A percentile compares a stretch with the other conserved stretches of the same genome.
Conservation (phyloP, 2,888 invertebrate species). For the Phengaris alcon region DNA sequence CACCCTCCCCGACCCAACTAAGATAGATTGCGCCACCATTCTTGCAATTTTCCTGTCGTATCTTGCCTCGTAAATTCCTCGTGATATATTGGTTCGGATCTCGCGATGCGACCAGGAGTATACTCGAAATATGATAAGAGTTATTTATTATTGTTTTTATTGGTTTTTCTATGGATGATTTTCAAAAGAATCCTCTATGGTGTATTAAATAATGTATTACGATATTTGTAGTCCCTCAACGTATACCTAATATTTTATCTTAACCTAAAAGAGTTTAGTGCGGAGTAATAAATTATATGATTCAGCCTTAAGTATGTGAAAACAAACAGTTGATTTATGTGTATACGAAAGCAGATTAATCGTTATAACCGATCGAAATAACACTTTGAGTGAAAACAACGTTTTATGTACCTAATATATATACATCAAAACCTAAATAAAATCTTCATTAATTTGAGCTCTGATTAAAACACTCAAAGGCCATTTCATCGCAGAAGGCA, state of each 20-base stretch:
- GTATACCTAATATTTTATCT: slow-evolving; percentile 32
- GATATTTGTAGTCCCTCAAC: slow-evolving; percentile 38
- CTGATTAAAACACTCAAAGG: slow-evolving; percentile 64
- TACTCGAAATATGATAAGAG: slow-evolving; percentile 80
- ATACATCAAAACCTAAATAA: slow-evolving; percentile 49
- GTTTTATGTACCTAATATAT: slow-evolving; percentile 38
- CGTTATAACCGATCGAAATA: slow-evolving; percentile 44
- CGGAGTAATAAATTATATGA: slow-evolving; percentile 41
- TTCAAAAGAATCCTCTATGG: slow-evolving; percentile 51
- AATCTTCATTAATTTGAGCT: slow-evolving; percentile 63
- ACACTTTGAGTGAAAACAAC: slow-evolving; percentile 40
- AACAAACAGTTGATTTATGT: slow-evolving; percentile 45
- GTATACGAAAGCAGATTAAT: slow-evolving; percentile 46
- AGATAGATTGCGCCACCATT: slow-evolving; percentile 95
- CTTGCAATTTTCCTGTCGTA: slow-evolving; percentile 96
- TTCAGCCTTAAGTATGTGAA: slow-evolving; percentile 43
- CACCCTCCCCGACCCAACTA: slow-evolving; percentile 82
- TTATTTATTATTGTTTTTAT: slow-evolving; percentile 80
- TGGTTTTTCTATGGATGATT: slow-evolving; percentile 72
- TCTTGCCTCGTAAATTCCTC: slow-evolving; percentile 91
- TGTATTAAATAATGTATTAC: slow-evolving; percentile 53
- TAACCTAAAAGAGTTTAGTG: slow-evolving; percentile 38
- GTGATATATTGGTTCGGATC: slow-evolving; percentile 87
- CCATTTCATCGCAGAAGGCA: slow-evolving; percentile 52
- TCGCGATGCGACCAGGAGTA: slow-evolving; percentile 79